These are phyloP conservation scores for Ichneumon xanthorius DNA, from an alignment of 2,888 invertebrate genomes.

Conservation along the genomic window DNA sequence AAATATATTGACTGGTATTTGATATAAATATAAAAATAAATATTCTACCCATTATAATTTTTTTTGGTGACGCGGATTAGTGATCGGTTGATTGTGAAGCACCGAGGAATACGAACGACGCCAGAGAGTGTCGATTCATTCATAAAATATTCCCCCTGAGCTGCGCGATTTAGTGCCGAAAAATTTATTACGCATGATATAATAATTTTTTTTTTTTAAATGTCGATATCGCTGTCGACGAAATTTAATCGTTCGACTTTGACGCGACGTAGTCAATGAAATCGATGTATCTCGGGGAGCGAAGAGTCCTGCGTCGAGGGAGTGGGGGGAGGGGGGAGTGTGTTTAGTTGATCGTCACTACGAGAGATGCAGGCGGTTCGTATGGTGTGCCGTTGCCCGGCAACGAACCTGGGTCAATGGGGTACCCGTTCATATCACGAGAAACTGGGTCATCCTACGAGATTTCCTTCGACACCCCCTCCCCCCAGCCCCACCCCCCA, in stretches of 20 bases:
- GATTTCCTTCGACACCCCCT: slow-evolving; percentile 64
- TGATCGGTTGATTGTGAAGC: too few relatives aligned
- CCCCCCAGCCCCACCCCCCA: slow-evolving; percentile 11
- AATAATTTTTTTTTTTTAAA: too few relatives aligned
- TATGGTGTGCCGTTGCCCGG: slow-evolving; percentile 78
- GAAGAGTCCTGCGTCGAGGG: slow-evolving; percentile 34
- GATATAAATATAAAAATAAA: too few relatives aligned
- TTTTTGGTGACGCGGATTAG: too few relatives aligned
- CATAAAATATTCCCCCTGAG: not conserved
- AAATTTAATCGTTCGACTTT: slow-evolving; percentile 4
- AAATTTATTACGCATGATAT: too few relatives aligned
- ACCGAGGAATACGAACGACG: too few relatives aligned
- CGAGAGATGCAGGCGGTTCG: slow-evolving; percentile 67
- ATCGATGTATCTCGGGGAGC: slow-evolving; percentile 33
- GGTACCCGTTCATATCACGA: slow-evolving; percentile 75
- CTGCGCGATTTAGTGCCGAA: not conserved
- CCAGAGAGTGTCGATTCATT: not conserved
- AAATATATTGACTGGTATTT: too few relatives aligned
- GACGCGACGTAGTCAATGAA: slow-evolving; percentile 61
- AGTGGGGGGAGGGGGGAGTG: not conserved
- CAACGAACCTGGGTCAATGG: slow-evolving; percentile 80
- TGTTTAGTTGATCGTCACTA: slow-evolving; percentile 50
- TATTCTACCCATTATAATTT: too few relatives aligned
- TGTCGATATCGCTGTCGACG: too few relatives aligned
- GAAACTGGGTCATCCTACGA: slow-evolving; percentile 78